Percentiles rank a stretch among this genome's conserved stretches.
These are phyloP conservation scores for Mystacornis crossleyi DNA, from an alignment of 2,113 vertebrate genomes.

Conservation along the genomic window DNA sequence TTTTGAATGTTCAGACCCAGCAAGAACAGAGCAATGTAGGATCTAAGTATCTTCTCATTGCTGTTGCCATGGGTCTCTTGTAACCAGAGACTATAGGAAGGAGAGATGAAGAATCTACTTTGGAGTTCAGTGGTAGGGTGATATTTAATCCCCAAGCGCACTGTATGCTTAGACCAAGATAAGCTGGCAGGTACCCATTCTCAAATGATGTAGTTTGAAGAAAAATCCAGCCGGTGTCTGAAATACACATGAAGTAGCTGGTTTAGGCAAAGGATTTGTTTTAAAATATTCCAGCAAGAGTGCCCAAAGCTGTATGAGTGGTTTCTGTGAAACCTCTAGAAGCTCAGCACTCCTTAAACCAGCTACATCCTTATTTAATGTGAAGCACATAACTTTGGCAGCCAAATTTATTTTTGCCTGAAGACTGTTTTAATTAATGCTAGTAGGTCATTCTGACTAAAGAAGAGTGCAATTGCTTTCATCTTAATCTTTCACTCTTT, in stretches of 20 bases:
- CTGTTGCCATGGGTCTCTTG: slow-evolving; percentile 7
- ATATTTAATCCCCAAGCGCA: slow-evolving; percentile 24
- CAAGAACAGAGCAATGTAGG: neutral
- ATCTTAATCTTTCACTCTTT: slow-evolving; percentile 55
- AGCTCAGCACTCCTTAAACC: slow-evolving; percentile 3
- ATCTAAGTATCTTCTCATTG: neutral
- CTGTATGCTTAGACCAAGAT: neutral
- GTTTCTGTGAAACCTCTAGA: neutral
- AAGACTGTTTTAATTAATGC: slow-evolving; percentile 29
- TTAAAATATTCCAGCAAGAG: neutral
- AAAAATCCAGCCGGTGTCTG: neutral
- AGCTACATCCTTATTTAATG: slow-evolving; percentile 6
- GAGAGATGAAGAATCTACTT: slow-evolving; percentile 30
- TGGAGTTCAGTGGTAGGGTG: slow-evolving; percentile 12
- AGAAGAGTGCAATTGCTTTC: slow-evolving; percentile 32
- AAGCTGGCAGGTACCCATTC: neutral
- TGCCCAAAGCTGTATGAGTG: neutral
- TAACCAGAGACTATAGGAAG: slow-evolving; percentile 28
- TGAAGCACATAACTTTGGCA: neutral
- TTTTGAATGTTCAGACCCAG: neutral
- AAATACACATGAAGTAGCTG: neutral
- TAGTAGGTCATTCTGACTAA: slow-evolving; percentile 30
- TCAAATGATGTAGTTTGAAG: neutral
- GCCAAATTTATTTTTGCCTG: slow-evolving; percentile 38
- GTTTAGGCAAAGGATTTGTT: slow-evolving; percentile 12